phyloP scores from a whole-genome alignment of 2,797 vertebrate genomes.

The Pseudochromis fuscus region DNA sequence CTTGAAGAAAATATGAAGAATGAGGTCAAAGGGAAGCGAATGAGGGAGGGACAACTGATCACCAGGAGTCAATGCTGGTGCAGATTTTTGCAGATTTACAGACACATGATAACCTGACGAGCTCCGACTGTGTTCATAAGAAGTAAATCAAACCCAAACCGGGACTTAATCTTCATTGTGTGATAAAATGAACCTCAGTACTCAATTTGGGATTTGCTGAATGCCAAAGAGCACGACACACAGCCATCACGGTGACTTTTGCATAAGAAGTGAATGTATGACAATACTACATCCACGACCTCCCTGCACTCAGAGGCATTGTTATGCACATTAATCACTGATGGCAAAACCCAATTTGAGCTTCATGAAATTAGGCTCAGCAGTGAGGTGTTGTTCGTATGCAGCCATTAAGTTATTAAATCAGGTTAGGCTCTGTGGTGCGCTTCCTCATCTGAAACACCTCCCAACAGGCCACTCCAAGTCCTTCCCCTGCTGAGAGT shows the following conservation, averaged over 20 bases:
- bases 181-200: slow-evolving; percentile 27
- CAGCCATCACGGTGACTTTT: slow-evolving; percentile 10
- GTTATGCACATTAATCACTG: slow-evolving; percentile 49
- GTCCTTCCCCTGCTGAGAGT: slow-evolving; percentile 54
- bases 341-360: slow-evolving; percentile 41
- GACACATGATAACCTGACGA: background rate
- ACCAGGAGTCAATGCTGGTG: background rate
- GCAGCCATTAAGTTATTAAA: slow-evolving; percentile 58
- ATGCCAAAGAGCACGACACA: slow-evolving; percentile 28
- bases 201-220: slow-evolving; percentile 42
- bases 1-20: slow-evolving; percentile 29
- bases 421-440: slow-evolving; percentile 47
- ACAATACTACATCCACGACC: slow-evolving; percentile 32
- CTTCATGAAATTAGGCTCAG: slow-evolving; percentile 41
- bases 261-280: slow-evolving; percentile 29
- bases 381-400: slow-evolving; percentile 37
- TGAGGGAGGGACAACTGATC: background rate
- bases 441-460: slow-evolving; percentile 44
- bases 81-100: background rate
- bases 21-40: slow-evolving; percentile 5
- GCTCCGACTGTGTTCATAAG: slow-evolving; percentile 21
- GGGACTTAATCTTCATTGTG: slow-evolving; percentile 23
- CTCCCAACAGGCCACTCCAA: slow-evolving; percentile 40
- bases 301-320: slow-evolving; percentile 18
- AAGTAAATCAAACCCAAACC: slow-evolving; percentile 26